phyloP scores from a whole-genome alignment of 2,113 vertebrate genomes.

The Sitta europaea region DNA sequence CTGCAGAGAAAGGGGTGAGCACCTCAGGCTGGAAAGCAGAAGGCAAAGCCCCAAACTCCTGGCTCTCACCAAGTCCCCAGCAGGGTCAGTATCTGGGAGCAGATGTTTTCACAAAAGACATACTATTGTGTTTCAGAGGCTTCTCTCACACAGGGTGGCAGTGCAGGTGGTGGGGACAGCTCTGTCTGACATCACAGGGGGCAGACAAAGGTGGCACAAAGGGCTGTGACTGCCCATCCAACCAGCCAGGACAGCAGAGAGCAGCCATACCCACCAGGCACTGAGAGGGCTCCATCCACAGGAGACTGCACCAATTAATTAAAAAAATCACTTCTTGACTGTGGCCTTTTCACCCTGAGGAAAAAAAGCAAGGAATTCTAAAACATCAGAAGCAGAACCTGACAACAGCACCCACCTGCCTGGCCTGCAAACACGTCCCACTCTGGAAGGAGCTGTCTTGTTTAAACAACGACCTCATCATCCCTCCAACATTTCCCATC shows the following conservation, averaged over 20 bases:
- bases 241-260: background rate
- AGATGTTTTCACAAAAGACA: background rate
- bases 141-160: background rate
- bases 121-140: background rate
- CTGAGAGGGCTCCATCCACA: background rate
- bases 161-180: background rate
- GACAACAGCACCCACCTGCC: background rate
- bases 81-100: rapidly evolving
- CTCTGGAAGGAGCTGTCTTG: background rate
- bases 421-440: background rate
- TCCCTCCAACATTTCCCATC: background rate
- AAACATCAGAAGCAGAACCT: background rate
- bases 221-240: background rate
- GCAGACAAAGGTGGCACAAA: background rate
- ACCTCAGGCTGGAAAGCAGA: background rate
- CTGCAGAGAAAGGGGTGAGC: background rate
- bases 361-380: background rate
- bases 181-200: background rate
- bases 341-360: background rate
- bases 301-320: background rate
- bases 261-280: background rate
- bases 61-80: background rate
- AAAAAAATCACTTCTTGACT: background rate
- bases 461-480: background rate
- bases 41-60: background rate